Evolutionary conservation across 1,140 invertebrate species (phyloP).

Genomic region (Ctenoplectra terminalis): DNA sequence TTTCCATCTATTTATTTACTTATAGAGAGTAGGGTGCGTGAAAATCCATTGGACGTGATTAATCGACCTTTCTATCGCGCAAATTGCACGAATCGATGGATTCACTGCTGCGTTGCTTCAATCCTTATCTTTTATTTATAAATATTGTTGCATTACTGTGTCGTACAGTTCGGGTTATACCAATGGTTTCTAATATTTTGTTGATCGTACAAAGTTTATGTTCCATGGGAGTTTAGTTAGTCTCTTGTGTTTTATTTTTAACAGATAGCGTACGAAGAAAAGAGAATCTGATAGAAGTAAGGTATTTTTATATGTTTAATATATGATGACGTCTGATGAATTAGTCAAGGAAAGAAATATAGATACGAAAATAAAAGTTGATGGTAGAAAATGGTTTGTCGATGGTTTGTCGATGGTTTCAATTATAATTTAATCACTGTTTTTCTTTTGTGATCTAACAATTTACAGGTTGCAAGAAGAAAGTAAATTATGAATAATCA

Average conservation of each 20-base stretch:
- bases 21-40: neutral
- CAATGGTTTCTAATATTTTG: neutral
- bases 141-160: too few species aligned
- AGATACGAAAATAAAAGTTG: neutral
- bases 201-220: neutral
- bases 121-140: too few species aligned
- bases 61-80: too few species aligned
- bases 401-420: too few species aligned
- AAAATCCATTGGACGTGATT: neutral
- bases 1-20: conserved; percentile 27
- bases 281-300: neutral
- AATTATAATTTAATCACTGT: neutral
- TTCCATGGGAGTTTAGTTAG: neutral
- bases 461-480: neutral
- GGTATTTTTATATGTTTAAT: conserved; percentile 7
- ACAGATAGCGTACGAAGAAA: neutral
- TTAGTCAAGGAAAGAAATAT: too few species aligned
- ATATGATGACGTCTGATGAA: neutral
- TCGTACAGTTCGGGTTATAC: too few species aligned
- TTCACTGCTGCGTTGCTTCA: neutral
- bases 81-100: neutral
- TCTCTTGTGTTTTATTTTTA: neutral
- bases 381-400: too few species aligned
- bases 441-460: neutral
- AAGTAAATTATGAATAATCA: neutral